Evolutionary conservation across 2,113 vertebrate genomes (phyloP), one percentile per base, ranked within the genome.

Genomic region (Abramis brama): DNA sequence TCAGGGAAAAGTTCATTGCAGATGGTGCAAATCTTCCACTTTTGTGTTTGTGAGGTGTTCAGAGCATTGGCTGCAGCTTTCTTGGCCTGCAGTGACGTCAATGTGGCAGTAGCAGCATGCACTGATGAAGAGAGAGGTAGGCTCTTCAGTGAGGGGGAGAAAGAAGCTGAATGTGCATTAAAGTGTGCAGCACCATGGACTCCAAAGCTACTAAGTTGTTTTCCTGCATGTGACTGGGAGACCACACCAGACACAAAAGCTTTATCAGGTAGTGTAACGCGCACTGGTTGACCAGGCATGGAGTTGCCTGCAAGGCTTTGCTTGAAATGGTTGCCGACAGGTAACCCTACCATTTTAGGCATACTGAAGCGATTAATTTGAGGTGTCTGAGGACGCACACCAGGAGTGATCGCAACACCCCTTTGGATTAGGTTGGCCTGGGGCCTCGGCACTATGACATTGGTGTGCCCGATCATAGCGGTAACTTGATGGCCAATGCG

Each of bases 21-120:
- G 92, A 99, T 98, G 5, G 97, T 98, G 91, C 98, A 99, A 90
- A 99, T 99, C 93, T 99, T 99, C 98, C 97, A 99, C 90, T 99
- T 99, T 84, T 99, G 98, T 1, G 97, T 98, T 90, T 97, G 97
- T 0, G 97, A 95, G 2, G 97, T 97, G 90, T 86, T 87, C 12
- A 75, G 36, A 27, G 75, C 79, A 68, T 83, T 89, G 78, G 83
- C 86, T 47, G 83, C 45, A 75, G 66, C 88, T 73, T 89, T 89
- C 66, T 87, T 89, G 45, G 79, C 83, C 79, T 89, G 86, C 50
- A 86, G 62, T 70, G 83, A 87, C 3, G 83, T 87, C 79, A 89
- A 83, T 15, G 91, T 73, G 60, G 88, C 78, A 86, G 94, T 92
- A 8, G 94, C 19, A 0, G 95, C 91, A 85, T 95, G 94, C 25